Percentiles rank a stretch among this genome's conserved stretches.
phyloP scores from a whole-genome alignment of 2,797 vertebrate genomes.

The Eutrigla gurnardus region DNA sequence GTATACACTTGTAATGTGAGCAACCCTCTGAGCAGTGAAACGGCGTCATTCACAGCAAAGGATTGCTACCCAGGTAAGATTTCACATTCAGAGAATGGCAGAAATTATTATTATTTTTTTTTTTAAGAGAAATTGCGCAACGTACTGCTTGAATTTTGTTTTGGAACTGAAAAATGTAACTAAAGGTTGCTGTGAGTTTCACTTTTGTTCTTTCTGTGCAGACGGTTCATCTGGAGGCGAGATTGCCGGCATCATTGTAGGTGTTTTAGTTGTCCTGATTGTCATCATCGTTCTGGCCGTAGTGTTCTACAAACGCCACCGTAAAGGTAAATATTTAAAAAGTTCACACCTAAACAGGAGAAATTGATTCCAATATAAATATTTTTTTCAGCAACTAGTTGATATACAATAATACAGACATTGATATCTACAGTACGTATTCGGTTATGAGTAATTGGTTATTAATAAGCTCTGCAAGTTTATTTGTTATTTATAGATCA shows the following conservation, averaged over 20 bases:
- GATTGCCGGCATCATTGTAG: not conserved
- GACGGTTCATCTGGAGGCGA: not conserved
- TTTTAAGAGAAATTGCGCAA: too few relatives aligned
- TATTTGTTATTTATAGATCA: not conserved
- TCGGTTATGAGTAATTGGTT: not conserved
- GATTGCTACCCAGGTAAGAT: constrained; percentile 68
- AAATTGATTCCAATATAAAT: not conserved
- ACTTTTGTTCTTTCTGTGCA: constrained; percentile 48
- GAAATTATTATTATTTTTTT: too few relatives aligned
- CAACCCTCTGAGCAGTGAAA: constrained; percentile 54
- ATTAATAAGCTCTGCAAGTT: not conserved
- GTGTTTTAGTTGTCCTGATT: fast-evolving
- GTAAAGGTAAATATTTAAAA: constrained; percentile 50
- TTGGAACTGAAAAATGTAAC: too few relatives aligned
- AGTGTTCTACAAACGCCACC: fast-evolving
- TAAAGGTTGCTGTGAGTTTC: too few relatives aligned
- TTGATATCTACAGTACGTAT: not conserved
- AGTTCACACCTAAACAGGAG: not conserved
- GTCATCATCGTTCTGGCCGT: fast-evolving
- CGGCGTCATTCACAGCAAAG: constrained; percentile 47
- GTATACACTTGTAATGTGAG: constrained; percentile 62
- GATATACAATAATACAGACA: not conserved
- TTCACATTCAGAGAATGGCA: not conserved
- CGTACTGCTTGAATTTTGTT: not conserved
- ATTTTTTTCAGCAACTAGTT: not conserved